Evolutionary conservation across 2,888 invertebrate species (phyloP), one percentile per base, ranked within the genome.

Genomic region (Peribatodes rhomboidaria): DNA sequence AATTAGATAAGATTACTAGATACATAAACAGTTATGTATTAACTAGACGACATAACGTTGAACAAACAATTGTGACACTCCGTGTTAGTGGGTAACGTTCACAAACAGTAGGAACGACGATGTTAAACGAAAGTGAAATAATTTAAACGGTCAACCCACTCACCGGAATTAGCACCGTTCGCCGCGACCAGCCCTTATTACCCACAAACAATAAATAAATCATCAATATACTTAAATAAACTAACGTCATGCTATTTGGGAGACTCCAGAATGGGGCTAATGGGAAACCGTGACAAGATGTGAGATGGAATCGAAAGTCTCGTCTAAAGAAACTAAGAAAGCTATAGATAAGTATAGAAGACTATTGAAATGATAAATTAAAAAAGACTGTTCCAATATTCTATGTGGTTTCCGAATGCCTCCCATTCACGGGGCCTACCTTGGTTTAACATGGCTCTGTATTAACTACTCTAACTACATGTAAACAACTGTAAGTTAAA

Each of bases 161-260:
- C 89, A 92, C 92, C 91, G 75, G 82, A 75, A 79, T 87, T 86
- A 83, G 80, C 85, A 84, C 86, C 85, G 78, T 84, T 83, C 80
- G 84, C 80, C 78, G 86, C 79, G 73, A 80, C 76, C 86, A 89
- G 85, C 84, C 88, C 91, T 91, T 87, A 78, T 86, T 86, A 89
- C 85, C 89, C 86, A 88, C 86, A 88, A 88, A 81, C 65, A 90
- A 86, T 78, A 86, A 87, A 85, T 83, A 79, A 77, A 78, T 77
- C 72, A 74, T 84, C 81, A 83, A 79, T 81, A 83, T 74, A 82
- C 73, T 78, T 75, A 80, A 76, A 78, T 73, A 72, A 64, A 70
- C 64, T 72, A 74, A 73, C 74, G 64, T 71, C 82, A 81, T 84
- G 83, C 83, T 63, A 71, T 65, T 61, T 39, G 11, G 61, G 20